Percentiles rank a stretch among this genome's conserved stretches.
Conservation (phyloP, 2,797 vertebrate genomes). For the Myripristis murdjan region DNA sequence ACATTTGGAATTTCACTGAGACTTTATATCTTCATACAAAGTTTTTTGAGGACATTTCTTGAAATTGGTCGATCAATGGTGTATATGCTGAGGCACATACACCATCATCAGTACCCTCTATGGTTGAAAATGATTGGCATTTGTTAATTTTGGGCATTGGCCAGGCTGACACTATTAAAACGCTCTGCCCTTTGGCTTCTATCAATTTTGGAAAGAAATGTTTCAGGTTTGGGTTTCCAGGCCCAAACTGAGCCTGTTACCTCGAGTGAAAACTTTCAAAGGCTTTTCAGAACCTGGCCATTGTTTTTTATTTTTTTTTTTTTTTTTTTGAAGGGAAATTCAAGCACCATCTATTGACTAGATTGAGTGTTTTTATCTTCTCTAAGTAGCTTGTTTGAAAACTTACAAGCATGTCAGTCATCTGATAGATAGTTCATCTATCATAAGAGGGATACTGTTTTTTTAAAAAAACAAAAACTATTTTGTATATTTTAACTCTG, state of each 20-base stretch:
- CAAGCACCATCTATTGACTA: constrained; percentile 13
- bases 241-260: neutral
- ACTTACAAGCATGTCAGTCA: constrained; percentile 20
- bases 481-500: constrained; percentile 35
- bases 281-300: neutral
- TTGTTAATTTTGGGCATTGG: constrained; percentile 1
- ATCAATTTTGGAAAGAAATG: constrained; percentile 6
- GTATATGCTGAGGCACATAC: no score
- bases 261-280: no score
- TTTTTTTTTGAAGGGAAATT: constrained; percentile 45
- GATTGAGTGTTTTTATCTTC: neutral
- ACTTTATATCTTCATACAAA: constrained; percentile 17
- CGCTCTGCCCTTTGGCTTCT: neutral
- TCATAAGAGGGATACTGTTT: constrained; percentile 31
- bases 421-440: no score
- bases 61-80: neutral
- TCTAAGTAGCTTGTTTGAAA: constrained; percentile 1
- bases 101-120: constrained; percentile 18
- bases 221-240: constrained; percentile 19
- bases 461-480: constrained; percentile 8
- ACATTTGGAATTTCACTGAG: neutral
- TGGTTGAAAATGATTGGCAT: neutral
- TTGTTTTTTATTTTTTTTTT: no score
- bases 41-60: neutral
- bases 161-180: neutral